Conservation (phyloP, 1,140 invertebrate species). For the Drepana arcuata region DNA sequence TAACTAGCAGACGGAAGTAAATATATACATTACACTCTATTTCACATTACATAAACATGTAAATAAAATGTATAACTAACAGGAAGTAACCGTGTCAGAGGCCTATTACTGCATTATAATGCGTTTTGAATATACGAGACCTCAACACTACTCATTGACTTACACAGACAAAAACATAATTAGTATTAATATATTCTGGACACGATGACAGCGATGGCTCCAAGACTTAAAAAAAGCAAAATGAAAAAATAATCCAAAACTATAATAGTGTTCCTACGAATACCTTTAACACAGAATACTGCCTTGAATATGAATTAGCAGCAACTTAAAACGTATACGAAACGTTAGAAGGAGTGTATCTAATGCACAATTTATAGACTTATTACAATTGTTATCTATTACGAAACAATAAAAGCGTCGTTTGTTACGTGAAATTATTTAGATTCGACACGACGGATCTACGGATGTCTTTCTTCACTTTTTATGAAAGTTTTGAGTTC, state of each 20-base stretch:
- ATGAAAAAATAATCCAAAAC: constrained; percentile 26
- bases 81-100: constrained; percentile 2
- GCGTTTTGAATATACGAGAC: no score
- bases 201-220: constrained; percentile 29
- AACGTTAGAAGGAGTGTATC: constrained; percentile 32
- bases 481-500: no score
- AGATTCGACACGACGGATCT: constrained; percentile 23
- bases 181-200: constrained; percentile 52
- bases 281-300: no score
- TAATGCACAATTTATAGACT: constrained; percentile 41
- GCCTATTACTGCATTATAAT: no score
- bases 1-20: no score
- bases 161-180: constrained; percentile 41
- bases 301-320: constrained; percentile 48
- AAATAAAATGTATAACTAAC: not conserved
- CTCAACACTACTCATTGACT: no score
- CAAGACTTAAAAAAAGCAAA: constrained; percentile 27
- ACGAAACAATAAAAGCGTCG: constrained; percentile 27
- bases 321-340: constrained; percentile 26
- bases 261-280: constrained; percentile 24
- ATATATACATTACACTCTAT: no score
- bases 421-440: constrained; percentile 19
- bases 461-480: no score
- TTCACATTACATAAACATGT: no score
- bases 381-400: constrained; percentile 47